Conservation (phyloP, 2,888 invertebrate genomes). For the Elmis aenea region DNA sequence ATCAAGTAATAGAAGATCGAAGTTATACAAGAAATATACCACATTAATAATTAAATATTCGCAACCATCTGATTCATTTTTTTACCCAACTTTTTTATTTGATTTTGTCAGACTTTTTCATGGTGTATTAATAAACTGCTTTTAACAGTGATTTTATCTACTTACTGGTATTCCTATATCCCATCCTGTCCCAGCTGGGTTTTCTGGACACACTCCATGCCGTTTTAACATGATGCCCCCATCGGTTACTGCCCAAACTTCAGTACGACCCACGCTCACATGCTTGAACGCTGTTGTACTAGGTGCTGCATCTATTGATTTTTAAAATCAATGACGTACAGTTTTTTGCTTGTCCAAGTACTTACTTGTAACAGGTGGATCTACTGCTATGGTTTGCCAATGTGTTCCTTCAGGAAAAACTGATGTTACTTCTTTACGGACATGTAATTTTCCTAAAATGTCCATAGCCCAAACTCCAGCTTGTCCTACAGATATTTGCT, state of each 20-base stretch:
- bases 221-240: slow-evolving; percentile 67
- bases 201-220: slow-evolving; percentile 66
- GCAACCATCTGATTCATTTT: no score
- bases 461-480: slow-evolving; percentile 79
- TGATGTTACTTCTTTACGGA: slow-evolving; percentile 70
- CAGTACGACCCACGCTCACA: slow-evolving; percentile 62
- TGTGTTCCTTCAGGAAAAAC: slow-evolving; percentile 78
- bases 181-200: slow-evolving; percentile 77
- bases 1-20: slow-evolving; percentile 4
- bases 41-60: slow-evolving; percentile 4
- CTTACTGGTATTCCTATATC: slow-evolving; percentile 59
- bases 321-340: background rate
- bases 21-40: background rate
- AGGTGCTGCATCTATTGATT: slow-evolving; percentile 35
- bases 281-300: slow-evolving; percentile 59
- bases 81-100: no score
- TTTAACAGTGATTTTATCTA: no score
- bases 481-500: slow-evolving; percentile 68
- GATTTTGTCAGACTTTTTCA: slow-evolving; percentile 1
- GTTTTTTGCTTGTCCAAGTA: background rate
- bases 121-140: no score
- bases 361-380: slow-evolving; percentile 53
- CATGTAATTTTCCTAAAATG: slow-evolving; percentile 64
- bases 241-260: slow-evolving; percentile 73
- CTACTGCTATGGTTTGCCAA: slow-evolving; percentile 68